Conservation (phyloP, 1,140 invertebrate genomes). For the Zaprionus africanus region DNA sequence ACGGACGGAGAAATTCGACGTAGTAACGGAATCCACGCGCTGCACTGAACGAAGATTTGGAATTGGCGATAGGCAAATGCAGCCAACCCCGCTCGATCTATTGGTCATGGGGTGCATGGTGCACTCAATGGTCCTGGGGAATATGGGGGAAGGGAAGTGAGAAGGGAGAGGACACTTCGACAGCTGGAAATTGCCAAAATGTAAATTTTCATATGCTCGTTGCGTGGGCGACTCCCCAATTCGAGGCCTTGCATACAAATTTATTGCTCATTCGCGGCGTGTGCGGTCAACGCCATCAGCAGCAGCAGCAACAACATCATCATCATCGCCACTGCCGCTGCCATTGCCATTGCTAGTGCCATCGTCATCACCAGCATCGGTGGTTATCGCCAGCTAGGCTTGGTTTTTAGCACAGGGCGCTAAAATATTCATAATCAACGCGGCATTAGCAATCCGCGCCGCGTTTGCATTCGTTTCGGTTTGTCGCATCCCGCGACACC, state of each 20-base stretch:
- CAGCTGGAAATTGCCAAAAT: slow-evolving; percentile 82
- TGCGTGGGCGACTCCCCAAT: not conserved
- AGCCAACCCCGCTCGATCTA: slow-evolving; percentile 11
- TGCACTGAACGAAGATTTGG: slow-evolving; percentile 70
- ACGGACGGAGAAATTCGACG: slow-evolving; percentile 31
- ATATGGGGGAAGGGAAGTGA: not conserved
- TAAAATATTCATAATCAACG: slow-evolving; percentile 81
- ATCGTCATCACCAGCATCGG: not conserved
- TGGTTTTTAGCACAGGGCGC: slow-evolving; percentile 23
- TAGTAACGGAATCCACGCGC: slow-evolving; percentile 70
- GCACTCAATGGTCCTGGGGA: not conserved
- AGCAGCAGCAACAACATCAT: slow-evolving; percentile 25
- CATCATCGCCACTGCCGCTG: slow-evolving; percentile 26
- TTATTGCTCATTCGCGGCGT: slow-evolving; percentile 66
- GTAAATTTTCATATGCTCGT: slow-evolving; percentile 76
- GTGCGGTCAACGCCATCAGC: slow-evolving; percentile 43
- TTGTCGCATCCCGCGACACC: not conserved
- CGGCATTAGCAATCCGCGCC: slow-evolving; percentile 59
- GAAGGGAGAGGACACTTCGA: slow-evolving; percentile 37
- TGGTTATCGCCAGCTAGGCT: slow-evolving; percentile 29
- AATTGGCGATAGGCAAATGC: slow-evolving; percentile 57
- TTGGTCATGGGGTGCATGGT: not conserved
- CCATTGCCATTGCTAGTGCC: not conserved
- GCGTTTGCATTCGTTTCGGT: slow-evolving; percentile 49
- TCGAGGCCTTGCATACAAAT: slow-evolving; percentile 57